A percentile compares a stretch with the other conserved stretches of the same genome.
Evolutionary conservation across 2,113 vertebrate genomes (phyloP).

Genomic region (Pomatostomus ruficeps): DNA sequence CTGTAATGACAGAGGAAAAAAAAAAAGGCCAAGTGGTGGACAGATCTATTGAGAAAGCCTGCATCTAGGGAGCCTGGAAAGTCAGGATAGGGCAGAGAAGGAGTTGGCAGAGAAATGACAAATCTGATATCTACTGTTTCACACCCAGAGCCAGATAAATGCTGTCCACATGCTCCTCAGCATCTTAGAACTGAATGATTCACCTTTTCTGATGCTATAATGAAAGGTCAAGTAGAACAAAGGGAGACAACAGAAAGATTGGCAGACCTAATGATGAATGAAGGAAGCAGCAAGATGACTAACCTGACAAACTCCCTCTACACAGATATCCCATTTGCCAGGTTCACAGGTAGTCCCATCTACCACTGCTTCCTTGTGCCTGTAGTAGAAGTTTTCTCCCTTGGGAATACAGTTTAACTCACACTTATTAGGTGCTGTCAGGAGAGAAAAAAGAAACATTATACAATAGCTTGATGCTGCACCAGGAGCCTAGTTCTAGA

Average conservation of each 20-base stretch:
- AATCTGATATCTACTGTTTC: neutral
- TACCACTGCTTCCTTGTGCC: slow-evolving; percentile 80
- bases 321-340: slow-evolving; percentile 83
- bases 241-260: neutral
- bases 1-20: neutral
- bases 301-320: slow-evolving; percentile 88
- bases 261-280: neutral
- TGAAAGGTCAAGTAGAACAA: neutral
- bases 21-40: neutral
- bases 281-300: neutral
- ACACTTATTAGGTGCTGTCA: slow-evolving; percentile 87
- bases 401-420: slow-evolving; percentile 95
- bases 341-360: slow-evolving; percentile 93
- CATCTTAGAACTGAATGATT: neutral
- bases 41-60: neutral
- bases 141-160: neutral
- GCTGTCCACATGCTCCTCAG: neutral
- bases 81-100: neutral
- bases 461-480: neutral
- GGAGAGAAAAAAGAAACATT: neutral
- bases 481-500: neutral
- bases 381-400: slow-evolving; percentile 93
- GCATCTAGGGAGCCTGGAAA: neutral
- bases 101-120: neutral
- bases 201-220: neutral